Conservation (phyloP, 35 echinoderm and acorn worm species). For the Stichopus chloronotus region DNA sequence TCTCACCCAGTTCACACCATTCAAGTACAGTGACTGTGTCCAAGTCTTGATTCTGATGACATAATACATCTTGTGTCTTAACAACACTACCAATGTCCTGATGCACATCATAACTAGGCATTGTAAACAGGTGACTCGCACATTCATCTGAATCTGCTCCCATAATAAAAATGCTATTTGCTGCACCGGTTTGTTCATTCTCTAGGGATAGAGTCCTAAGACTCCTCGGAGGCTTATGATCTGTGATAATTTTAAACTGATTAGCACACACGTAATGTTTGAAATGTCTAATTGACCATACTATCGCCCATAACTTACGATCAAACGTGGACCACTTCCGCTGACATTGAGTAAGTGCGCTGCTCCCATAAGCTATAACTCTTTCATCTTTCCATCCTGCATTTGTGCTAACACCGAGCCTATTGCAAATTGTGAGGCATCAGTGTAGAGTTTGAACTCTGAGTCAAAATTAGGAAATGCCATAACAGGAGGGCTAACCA, state of each 20-base stretch:
- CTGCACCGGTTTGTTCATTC: conserved; percentile 39
- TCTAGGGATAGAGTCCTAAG: conserved; percentile 3
- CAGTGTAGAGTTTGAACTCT: no score
- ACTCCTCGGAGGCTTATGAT: background rate
- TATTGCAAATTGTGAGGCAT: no score
- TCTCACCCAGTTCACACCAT: conserved; percentile 8
- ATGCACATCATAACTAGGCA: no score
- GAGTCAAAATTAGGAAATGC: conserved; percentile 42
- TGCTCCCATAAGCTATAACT: conserved; percentile 49
- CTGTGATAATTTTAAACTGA: conserved; percentile 4
- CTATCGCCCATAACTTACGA: conserved; percentile 31
- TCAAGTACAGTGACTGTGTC: no score
- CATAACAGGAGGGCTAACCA: conserved; percentile 31
- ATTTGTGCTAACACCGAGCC: no score
- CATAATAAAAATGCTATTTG: background rate
- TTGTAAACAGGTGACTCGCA: background rate
- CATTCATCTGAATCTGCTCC: background rate
- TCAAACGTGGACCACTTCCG: no score
- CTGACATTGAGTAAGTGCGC: background rate
- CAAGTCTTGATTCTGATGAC: no score
- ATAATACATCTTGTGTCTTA: no score
- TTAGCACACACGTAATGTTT: conserved; percentile 32
- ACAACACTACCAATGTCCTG: no score
- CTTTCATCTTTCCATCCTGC: no score
- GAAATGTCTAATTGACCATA: conserved; percentile 31